Conservation (phyloP, 2,888 invertebrate species). For the Drosophila nr. medialis region DNA sequence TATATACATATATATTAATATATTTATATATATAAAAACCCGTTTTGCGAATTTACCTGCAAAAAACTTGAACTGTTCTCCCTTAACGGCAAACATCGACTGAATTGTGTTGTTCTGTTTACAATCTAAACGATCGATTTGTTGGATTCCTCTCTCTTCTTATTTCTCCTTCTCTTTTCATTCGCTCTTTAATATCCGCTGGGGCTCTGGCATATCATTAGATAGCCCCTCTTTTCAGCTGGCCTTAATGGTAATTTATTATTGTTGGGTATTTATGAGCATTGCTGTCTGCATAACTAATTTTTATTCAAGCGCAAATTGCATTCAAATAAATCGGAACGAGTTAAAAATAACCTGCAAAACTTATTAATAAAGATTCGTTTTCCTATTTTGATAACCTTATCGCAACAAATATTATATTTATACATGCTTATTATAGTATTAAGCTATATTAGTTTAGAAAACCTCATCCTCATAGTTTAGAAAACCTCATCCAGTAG, state of each 20-base stretch:
- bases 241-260: background rate
- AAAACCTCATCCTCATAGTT: no score
- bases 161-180: background rate
- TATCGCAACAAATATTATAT: background rate
- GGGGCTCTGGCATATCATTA: no score
- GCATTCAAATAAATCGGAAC: background rate
- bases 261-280: background rate
- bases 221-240: background rate
- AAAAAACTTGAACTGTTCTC: slow-evolving; percentile 4
- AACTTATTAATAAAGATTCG: background rate
- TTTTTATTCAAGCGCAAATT: background rate
- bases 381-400: background rate
- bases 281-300: background rate
- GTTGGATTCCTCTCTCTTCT: background rate
- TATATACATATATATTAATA: background rate
- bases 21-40: background rate
- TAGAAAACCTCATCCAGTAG: background rate
- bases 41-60: background rate
- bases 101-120: slow-evolving; percentile 1
- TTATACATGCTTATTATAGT: background rate
- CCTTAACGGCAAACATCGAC: slow-evolving; percentile 3
- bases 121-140: background rate
- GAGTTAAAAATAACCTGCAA: no score
- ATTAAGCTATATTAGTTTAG: background rate
- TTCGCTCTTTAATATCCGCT: no score